Conservation (phyloP, 1,140 invertebrate species). For the Euglossa dilemma region DNA sequence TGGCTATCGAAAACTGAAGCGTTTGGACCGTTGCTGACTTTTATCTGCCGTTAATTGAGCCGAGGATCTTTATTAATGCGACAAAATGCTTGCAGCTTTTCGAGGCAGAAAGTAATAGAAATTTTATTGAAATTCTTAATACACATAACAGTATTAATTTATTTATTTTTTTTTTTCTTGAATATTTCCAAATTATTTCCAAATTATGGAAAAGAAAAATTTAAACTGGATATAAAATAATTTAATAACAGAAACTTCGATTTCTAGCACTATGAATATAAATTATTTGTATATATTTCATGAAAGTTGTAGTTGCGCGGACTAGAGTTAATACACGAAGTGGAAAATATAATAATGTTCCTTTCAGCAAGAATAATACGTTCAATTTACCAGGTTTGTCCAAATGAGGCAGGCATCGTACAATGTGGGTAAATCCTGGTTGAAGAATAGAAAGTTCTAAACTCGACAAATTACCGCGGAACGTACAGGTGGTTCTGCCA, state of each 20-base stretch:
- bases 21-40: not conserved
- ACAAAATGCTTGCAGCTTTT: not conserved
- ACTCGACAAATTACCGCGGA: not conserved
- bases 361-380: not conserved
- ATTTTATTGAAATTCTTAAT: not conserved
- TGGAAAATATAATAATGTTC: not conserved
- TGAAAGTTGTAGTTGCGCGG: not conserved
- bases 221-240: too few relatives aligned
- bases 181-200: too few relatives aligned
- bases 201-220: too few relatives aligned
- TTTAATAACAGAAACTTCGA: too few relatives aligned
- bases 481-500: constrained; percentile 19
- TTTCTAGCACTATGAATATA: too few relatives aligned
- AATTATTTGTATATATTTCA: not conserved
- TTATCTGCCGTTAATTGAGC: constrained; percentile 3
- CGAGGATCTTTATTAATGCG: not conserved
- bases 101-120: not conserved
- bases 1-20: not conserved
- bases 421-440: not conserved
- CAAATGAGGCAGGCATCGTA: not conserved
- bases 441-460: constrained; percentile 5
- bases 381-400: not conserved
- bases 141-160: too few relatives aligned
- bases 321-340: not conserved
- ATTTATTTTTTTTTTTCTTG: too few relatives aligned